These are phyloP conservation scores for Drosophila mimica DNA, from an alignment of 2,888 invertebrate species.

Conservation along the genomic window DNA sequence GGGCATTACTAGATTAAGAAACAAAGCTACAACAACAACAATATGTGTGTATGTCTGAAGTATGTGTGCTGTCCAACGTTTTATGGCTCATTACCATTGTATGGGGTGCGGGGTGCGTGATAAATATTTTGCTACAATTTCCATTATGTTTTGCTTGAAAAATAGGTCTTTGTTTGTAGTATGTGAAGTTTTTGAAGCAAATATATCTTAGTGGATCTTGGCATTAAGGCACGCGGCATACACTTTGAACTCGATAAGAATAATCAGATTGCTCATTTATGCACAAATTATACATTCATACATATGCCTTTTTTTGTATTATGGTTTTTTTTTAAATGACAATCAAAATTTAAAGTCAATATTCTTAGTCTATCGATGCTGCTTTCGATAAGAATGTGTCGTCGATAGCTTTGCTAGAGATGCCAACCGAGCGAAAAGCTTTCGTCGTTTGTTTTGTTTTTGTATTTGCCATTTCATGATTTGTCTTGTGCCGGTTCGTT, in stretches of 20 bases:
- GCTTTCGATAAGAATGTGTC: constrained; percentile 7
- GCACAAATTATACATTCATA: not conserved
- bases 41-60: not conserved
- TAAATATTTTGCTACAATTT: constrained; percentile 80
- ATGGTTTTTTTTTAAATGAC: not conserved
- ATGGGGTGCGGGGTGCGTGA: constrained; percentile 73
- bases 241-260: constrained; percentile 41
- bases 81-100: constrained; percentile 82
- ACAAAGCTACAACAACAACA: constrained; percentile 50
- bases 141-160: constrained; percentile 47
- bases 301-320: not conserved
- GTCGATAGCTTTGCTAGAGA: constrained; percentile 8
- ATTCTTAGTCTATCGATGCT: not conserved
- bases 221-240: constrained; percentile 35
- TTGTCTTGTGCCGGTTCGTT: constrained; percentile 38
- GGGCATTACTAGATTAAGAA: constrained; percentile 80
- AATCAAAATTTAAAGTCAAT: constrained; percentile 3
- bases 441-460: constrained; percentile 50
- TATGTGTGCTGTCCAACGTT: constrained; percentile 44
- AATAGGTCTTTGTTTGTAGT: constrained; percentile 20
- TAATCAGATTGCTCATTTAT: constrained; percentile 49
- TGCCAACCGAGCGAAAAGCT: constrained; percentile 41
- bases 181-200: not conserved
- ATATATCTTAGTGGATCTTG: constrained; percentile 41
- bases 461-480: constrained; percentile 28